Evolutionary conservation across 2,888 invertebrate species (phyloP), one percentile per base, ranked within the genome.

Genomic region (Cryptocephalus moraei): DNA sequence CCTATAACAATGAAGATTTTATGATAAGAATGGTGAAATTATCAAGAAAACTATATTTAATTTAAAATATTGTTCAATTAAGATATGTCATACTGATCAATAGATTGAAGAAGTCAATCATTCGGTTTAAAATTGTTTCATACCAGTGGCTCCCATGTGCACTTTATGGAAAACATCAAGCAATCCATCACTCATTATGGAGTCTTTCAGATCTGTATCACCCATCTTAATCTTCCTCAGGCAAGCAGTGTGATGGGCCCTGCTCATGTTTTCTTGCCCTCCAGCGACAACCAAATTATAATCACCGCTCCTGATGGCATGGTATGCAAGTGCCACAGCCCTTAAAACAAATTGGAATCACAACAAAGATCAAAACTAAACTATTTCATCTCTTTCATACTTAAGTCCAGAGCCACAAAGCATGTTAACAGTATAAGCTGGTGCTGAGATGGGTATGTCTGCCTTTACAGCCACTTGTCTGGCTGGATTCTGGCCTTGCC

Each of bases 211-310:
- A 31, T 70, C 69, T 6, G 72, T 70, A 55, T 80, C 68, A 4
- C 89, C 89, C 70, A 86, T 73, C 73, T 82, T 86, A 4, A 76
- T 62, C 9, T 83, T 82, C 41, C 90, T 74, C 51, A 87, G 59
- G 56, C 79, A 70, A 32, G 79, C 70, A 4, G 75, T 74, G 66
- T 90, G 90, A 1, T 82, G 84, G 4, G 87, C 79, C 68, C 76
- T 74, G 45, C 84, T 84, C 91, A 91, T 91, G 57, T 73, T 84
- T 69, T 91, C 91, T 71, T 88, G 88, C 0, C 91, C 91, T 32
- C 88, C 89, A 57, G 84, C 83, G 13, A 91, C 75, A 4, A 87
- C 78, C 51, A 88, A 72, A 22, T 73, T 67, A 2, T 80, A 73
- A 59, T 87, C 86, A 6, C 82, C 84, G 43, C 72, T 66, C 52